phyloP scores from a whole-genome alignment of 2,797 vertebrate species.

The Parauchenoglanis punctatus region DNA sequence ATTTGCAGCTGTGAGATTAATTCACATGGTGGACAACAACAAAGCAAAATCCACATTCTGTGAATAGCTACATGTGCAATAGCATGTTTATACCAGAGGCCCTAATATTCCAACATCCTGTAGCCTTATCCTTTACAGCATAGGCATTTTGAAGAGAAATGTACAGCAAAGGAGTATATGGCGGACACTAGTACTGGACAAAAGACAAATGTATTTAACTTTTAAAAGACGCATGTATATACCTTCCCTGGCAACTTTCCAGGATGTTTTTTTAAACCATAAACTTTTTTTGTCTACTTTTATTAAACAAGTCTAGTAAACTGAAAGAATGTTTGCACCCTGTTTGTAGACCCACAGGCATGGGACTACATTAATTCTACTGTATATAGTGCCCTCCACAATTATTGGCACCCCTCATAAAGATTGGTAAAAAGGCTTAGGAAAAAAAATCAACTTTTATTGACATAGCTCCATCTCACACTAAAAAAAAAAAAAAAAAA shows the following conservation, averaged over 20 bases:
- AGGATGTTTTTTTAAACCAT: not conserved
- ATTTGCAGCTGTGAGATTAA: not conserved
- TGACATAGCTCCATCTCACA: no score
- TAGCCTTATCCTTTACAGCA: not conserved
- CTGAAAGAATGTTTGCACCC: not conserved
- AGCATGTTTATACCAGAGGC: not conserved
- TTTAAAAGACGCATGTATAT: no score
- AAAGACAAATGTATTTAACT: not conserved
- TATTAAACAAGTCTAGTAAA: not conserved
- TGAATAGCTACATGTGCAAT: not conserved
- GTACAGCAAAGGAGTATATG: not conserved
- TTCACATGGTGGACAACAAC: not conserved
- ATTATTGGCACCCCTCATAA: no score
- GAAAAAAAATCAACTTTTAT: no score
- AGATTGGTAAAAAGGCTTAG: no score
- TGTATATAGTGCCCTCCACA: not conserved
- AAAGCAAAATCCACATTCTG: not conserved
- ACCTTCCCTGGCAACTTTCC: not conserved
- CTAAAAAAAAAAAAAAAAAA: no score
- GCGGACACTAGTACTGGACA: not conserved
- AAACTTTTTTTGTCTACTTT: not conserved
- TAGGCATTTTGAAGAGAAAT: not conserved
- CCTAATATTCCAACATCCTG: not conserved
- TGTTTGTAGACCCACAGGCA: not conserved
- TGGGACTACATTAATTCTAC: not conserved